Base-by-base conservation (phyloP, 1,140 invertebrate genomes). In the Euura lappo region DNA sequence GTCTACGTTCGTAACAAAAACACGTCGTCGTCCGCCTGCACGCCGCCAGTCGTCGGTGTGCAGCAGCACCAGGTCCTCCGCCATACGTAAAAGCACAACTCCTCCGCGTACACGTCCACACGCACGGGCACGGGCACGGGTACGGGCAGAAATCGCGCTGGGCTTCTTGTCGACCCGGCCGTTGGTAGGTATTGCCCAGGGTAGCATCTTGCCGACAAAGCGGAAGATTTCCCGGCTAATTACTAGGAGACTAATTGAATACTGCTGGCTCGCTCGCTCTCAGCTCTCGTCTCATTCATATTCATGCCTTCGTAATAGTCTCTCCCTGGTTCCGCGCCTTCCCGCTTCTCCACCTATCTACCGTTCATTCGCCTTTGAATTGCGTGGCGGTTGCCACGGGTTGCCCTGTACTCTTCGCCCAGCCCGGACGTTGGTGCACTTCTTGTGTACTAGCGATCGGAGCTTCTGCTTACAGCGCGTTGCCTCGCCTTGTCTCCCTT, bases 151-250 rank as follows among this genome's bases (percentile, higher is more conserved):
- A 60, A 60, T 60, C 66, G 66, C 13, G 44, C 66, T 10, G 72
- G 45, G 60, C 28, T 79, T 79, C 79, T 81, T 79, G 75, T 75
- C 46, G 75, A 68, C 47, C 77, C 74, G 77, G 72, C 74, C 69
- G 77, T 72, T 76, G 81, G 75, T 65, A 76, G 68, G 83, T 80
- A 83, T 83, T 77, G 81, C 80, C 81, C 78, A 80, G 77, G 69
- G 80, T 80, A 81, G 80, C 78, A 84, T 82, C 81, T 82, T 72
- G 84, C 86, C 86, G 86, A 87, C 86, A 87, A 87, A 87, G 85
- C 84, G 79, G 77, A 84, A 87, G 85, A 87, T 88, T 88, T 88
- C 86, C 86, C 86, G 83, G 86, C 86, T 88, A 88, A 88, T 88
- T 88, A 88, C 86, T 84, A 83, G 80, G 81, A 83, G 85, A 86